Conservation (phyloP, 2,888 invertebrate genomes). For the Priocnemis perturbator region DNA sequence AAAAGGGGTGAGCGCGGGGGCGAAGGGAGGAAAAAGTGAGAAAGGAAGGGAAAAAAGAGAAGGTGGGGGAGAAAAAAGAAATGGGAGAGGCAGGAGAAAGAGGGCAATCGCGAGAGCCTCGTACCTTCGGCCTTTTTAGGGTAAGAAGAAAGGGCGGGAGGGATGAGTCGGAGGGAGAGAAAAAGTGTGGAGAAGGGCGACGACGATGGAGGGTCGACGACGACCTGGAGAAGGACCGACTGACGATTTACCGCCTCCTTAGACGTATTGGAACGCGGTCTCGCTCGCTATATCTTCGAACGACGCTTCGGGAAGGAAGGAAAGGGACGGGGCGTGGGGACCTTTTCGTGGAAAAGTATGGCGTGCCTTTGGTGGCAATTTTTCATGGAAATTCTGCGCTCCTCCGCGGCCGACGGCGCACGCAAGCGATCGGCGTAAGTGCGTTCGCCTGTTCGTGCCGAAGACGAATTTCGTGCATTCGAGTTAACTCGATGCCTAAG, state of each 20-base stretch:
- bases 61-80: background rate
- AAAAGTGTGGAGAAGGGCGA: conserved; percentile 43
- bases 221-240: conserved; percentile 37
- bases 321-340: conserved; percentile 6
- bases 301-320: no score
- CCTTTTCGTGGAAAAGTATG: conserved; percentile 29
- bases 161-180: conserved; percentile 28
- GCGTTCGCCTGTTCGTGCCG: no score
- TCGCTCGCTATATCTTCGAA: conserved; percentile 27
- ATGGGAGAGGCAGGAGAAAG: conserved; percentile 6
- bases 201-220: conserved; percentile 38
- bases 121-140: conserved; percentile 50
- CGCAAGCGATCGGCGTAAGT: no score
- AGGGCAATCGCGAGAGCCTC: conserved; percentile 35
- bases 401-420: background rate
- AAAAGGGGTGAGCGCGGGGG: conserved; percentile 16
- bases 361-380: conserved; percentile 17
- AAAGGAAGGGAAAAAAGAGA: background rate
- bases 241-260: conserved; percentile 50
- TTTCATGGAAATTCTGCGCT: conserved; percentile 29
- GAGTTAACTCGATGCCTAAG: no score
- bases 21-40: background rate
- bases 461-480: no score
- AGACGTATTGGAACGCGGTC: conserved; percentile 47
- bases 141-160: conserved; percentile 41